These are phyloP conservation scores for Pantherophis vulpinus DNA, from an alignment of 2,797 vertebrate species.

Conservation along the genomic window DNA sequence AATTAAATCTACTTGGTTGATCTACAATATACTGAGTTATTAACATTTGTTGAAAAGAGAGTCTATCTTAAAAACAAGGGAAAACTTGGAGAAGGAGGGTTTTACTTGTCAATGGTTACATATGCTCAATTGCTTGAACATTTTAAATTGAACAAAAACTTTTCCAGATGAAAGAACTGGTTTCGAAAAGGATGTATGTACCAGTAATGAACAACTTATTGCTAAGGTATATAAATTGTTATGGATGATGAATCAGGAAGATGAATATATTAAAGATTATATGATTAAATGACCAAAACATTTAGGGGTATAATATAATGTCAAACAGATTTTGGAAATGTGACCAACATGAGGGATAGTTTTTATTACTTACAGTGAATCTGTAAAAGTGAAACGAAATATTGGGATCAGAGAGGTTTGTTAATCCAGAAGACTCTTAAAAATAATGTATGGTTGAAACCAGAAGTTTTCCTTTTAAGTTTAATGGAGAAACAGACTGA, in stretches of 20 bases:
- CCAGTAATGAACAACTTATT: not conserved
- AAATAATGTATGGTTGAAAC: not conserved
- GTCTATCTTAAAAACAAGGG: not conserved
- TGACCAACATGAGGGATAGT: not conserved
- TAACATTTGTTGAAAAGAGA: not conserved
- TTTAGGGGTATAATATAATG: not conserved
- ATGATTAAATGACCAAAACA: not conserved
- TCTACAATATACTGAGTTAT: not conserved
- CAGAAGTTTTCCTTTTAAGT: not conserved
- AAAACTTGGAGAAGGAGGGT: not conserved
- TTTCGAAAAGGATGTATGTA: not conserved
- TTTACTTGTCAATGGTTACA: not conserved
- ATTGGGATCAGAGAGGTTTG: not conserved
- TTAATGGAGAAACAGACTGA: not conserved
- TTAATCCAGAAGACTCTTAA: not conserved
- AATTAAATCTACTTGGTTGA: not conserved
- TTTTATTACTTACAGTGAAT: not conserved
- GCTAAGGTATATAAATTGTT: not conserved
- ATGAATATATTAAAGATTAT: not conserved
- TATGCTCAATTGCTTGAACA: not conserved
- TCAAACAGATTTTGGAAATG: not conserved
- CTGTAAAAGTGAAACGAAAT: not conserved
- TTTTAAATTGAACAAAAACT: not conserved
- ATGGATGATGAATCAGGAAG: not conserved
- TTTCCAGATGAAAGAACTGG: not conserved